Percentiles rank a stretch among this genome's conserved stretches.
phyloP scores from a whole-genome alignment of 2,797 vertebrate species.

The Strix occidentalis region DNA sequence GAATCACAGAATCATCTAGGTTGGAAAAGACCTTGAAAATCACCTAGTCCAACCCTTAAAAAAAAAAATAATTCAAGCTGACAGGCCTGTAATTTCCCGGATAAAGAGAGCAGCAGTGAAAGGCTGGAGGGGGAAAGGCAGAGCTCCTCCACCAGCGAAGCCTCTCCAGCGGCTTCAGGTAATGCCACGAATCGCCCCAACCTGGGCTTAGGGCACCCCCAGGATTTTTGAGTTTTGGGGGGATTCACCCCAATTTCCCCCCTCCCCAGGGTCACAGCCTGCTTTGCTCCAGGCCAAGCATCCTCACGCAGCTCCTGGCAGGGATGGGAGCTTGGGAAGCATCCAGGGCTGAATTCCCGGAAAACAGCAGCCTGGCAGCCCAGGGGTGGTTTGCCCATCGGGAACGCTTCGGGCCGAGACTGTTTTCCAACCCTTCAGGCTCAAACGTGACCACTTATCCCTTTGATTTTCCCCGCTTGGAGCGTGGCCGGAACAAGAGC shows the following conservation, averaged over 20 bases:
- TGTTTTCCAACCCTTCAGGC: not conserved
- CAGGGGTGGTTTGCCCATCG: fast-evolving
- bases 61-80: too few relatives aligned
- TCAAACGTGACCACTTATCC: fast-evolving
- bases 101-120: not conserved
- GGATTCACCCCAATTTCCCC: not conserved
- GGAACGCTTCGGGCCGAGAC: fast-evolving
- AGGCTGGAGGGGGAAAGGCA: too few relatives aligned
- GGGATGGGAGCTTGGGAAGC: not conserved
- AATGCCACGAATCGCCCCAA: fast-evolving
- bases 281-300: not conserved
- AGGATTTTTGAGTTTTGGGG: not conserved
- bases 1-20: too few relatives aligned
- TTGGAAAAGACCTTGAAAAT: too few relatives aligned
- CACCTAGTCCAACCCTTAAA: too few relatives aligned
- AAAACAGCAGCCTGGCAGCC: not conserved
- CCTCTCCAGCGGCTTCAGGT: fast-evolving
- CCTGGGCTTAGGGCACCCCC: not conserved
- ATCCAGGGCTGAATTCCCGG: not conserved
- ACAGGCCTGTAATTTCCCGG: too few relatives aligned
- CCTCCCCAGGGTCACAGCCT: fast-evolving
- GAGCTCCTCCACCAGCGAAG: not conserved
- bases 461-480: not conserved
- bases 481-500: not conserved
- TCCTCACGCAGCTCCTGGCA: too few relatives aligned